These are phyloP conservation scores for Formica exsecta DNA, from an alignment of 1,140 invertebrate species.

Conservation along the genomic window DNA sequence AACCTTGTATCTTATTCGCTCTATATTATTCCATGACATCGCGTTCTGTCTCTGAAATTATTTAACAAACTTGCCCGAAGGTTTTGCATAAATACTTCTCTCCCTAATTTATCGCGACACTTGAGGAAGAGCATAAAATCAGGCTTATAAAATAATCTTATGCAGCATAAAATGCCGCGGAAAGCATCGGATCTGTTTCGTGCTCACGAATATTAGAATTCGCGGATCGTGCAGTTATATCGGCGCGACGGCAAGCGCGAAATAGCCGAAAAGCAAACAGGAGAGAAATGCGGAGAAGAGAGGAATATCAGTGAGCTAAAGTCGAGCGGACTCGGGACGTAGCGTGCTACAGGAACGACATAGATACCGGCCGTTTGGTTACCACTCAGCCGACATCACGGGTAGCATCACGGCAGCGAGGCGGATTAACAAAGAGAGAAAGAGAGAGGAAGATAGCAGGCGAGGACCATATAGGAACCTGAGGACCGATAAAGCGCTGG, in stretches of 20 bases:
- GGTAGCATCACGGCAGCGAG: constrained; percentile 34
- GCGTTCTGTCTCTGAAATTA: too few relatives aligned
- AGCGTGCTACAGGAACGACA: constrained; percentile 41
- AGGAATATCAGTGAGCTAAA: constrained; percentile 30
- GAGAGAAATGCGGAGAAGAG: neutral
- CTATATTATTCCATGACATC: too few relatives aligned
- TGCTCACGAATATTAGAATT: neutral
- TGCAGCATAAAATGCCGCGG: too few relatives aligned
- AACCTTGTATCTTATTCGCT: neutral
- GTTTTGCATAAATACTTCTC: too few relatives aligned
- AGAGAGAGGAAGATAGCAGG: constrained; percentile 19
- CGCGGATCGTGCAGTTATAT: neutral
- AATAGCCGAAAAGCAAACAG: constrained; percentile 4
- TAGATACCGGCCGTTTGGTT: constrained; percentile 52
- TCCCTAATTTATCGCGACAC: too few relatives aligned
- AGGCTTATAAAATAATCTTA: too few relatives aligned
- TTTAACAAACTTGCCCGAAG: neutral
- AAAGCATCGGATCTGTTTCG: neutral
- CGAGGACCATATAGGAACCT: neutral
- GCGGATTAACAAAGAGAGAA: constrained; percentile 53
- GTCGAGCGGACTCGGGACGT: constrained; percentile 21
- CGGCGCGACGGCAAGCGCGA: neutral
- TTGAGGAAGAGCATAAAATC: too few relatives aligned
- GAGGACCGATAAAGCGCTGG: neutral
- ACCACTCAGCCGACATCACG: constrained; percentile 37